phyloP scores from a whole-genome alignment of 1,140 invertebrate species.

The Nixonia krombeini region DNA sequence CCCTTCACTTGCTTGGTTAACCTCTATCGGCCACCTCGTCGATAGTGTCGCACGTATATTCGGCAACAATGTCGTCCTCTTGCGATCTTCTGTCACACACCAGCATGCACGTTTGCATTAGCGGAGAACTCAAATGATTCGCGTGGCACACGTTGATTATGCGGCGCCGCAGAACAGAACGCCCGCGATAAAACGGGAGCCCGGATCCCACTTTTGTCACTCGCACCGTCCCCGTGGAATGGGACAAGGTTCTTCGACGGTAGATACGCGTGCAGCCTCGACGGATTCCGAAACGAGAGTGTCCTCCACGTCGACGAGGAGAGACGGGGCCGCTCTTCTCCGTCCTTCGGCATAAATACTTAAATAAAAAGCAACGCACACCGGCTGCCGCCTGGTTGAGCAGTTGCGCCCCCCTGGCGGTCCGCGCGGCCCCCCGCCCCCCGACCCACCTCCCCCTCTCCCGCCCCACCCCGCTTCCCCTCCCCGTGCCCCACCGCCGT shows the following conservation, averaged over 20 bases:
- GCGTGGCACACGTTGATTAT: neutral
- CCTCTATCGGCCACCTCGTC: constrained; percentile 25
- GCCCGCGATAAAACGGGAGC: neutral
- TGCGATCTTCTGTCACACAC: constrained; percentile 55
- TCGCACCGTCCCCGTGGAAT: constrained; percentile 8
- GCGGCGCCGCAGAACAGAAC: constrained; percentile 20
- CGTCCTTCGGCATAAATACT: constrained; percentile 44
- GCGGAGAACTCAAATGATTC: constrained; percentile 8
- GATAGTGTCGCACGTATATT: constrained; percentile 35
- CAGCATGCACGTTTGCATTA: constrained; percentile 10
- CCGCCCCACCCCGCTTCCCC: constrained; percentile 33
- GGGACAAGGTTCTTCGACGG: constrained; percentile 5
- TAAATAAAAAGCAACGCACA: constrained; percentile 66
- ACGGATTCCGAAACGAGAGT: constrained; percentile 65
- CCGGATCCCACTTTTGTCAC: neutral
- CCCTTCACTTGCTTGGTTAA: neutral
- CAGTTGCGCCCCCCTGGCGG: constrained; percentile 22
- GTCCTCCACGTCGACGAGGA: constrained; percentile 55
- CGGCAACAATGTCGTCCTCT: constrained; percentile 44
- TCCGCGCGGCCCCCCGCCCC: constrained; percentile 52
- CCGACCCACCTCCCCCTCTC: constrained; percentile 32
- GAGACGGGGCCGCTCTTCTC: constrained; percentile 50
- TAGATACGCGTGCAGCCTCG: constrained; percentile 56
- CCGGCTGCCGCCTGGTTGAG: constrained; percentile 54
- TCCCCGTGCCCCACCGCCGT: neutral